phyloP scores from a whole-genome alignment of 2,888 invertebrate genomes.

The Calameuta pallipes region DNA sequence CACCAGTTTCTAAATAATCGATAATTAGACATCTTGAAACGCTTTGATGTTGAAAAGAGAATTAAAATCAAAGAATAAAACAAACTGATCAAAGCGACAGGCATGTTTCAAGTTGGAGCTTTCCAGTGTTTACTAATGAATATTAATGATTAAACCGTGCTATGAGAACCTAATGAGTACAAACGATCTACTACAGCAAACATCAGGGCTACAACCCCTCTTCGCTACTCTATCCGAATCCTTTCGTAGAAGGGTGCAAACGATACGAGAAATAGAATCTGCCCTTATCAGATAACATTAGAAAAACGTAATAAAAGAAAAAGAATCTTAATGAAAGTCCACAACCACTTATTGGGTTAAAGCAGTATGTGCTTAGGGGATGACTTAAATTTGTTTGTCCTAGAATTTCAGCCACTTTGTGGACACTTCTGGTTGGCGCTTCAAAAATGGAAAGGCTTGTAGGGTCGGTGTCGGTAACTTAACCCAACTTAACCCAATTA shows the following conservation, averaged over 20 bases:
- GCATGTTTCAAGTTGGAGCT: not conserved
- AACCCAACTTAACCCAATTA: slow-evolving; percentile 48
- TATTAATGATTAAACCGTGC: slow-evolving; percentile 15
- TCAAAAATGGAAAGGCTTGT: not conserved
- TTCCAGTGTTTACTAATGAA: slow-evolving; percentile 8
- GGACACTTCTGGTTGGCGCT: not conserved
- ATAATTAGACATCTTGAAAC: too few species aligned
- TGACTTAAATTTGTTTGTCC: not conserved
- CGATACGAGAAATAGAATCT: not conserved
- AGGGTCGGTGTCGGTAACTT: slow-evolving; percentile 37
- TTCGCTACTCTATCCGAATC: not conserved
- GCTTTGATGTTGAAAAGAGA: not conserved
- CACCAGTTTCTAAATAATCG: too few species aligned
- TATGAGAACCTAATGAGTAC: slow-evolving; percentile 15
- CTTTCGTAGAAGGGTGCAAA: not conserved
- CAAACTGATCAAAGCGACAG: not conserved
- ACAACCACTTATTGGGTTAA: not conserved
- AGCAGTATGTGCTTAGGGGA: not conserved
- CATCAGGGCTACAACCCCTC: not conserved
- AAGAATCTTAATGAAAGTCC: not conserved
- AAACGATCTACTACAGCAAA: slow-evolving; percentile 13
- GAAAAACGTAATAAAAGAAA: not conserved
- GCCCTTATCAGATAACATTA: not conserved
- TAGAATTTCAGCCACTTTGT: not conserved
- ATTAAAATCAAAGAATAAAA: not conserved